phyloP scores from a whole-genome alignment of 1,140 invertebrate species.

The Aplysia californica region DNA sequence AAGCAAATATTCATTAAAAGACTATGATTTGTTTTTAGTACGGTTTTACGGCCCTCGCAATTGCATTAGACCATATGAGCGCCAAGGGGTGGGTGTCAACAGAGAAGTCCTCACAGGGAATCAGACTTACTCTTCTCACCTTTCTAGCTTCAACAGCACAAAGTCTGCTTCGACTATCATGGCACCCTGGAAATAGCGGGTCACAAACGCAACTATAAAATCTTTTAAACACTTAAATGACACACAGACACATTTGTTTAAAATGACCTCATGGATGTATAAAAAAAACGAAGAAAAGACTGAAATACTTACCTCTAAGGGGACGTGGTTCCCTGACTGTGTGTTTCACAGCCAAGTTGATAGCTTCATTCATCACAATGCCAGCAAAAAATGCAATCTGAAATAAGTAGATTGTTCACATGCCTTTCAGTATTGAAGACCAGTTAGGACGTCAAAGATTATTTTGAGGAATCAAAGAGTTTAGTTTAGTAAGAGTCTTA shows the following conservation, averaged over 20 bases:
- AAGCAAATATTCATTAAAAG: too few relatives aligned
- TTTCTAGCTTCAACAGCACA: neutral
- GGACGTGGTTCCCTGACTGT: slow-evolving; percentile 85
- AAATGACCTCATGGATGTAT: neutral
- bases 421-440: neutral
- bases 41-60: too few relatives aligned
- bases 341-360: slow-evolving; percentile 87
- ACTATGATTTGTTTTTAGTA: too few relatives aligned
- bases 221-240: neutral
- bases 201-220: neutral
- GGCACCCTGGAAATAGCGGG: neutral
- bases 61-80: too few relatives aligned
- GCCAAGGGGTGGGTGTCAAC: too few relatives aligned
- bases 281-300: neutral
- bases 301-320: slow-evolving; percentile 50
- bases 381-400: slow-evolving; percentile 89
- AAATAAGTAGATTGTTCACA: slow-evolving; percentile 28
- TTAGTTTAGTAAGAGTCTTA: neutral
- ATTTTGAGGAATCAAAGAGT: neutral
- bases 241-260: neutral
- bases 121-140: neutral
- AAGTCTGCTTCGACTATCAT: neutral
- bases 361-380: slow-evolving; percentile 80
- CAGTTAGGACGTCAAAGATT: neutral
- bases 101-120: too few relatives aligned